These are phyloP conservation scores for Alaudala cheleensis DNA, from an alignment of 2,113 vertebrate species.

Conservation along the genomic window DNA sequence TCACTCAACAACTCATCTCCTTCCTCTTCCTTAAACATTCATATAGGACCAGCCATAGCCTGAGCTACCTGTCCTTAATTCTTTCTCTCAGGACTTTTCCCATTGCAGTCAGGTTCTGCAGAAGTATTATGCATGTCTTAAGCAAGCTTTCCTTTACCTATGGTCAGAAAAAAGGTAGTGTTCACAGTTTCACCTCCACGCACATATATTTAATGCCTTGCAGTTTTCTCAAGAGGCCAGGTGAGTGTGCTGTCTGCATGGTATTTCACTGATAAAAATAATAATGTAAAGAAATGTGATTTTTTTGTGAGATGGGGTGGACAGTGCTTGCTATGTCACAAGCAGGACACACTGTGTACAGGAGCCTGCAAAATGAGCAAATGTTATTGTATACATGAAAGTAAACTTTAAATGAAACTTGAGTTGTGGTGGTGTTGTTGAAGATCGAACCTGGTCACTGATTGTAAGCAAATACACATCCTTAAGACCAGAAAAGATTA, in stretches of 20 bases:
- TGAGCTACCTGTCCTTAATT: neutral
- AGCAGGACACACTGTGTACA: neutral
- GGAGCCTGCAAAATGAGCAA: neutral
- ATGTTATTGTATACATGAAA: neutral
- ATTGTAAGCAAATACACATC: neutral
- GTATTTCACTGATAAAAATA: neutral
- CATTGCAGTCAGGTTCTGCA: neutral
- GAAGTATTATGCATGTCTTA: neutral
- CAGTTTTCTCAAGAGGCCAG: slow-evolving; percentile 54
- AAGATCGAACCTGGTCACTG: neutral
- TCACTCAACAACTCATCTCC: neutral
- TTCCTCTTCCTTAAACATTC: neutral
- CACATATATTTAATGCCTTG: neutral
- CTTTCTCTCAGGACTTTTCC: neutral
- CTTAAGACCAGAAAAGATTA: neutral
- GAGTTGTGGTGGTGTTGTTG: neutral
- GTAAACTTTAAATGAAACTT: neutral
- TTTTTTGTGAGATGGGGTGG: neutral
- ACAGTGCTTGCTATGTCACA: neutral
- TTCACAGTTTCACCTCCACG: neutral
- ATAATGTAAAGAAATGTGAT: neutral
- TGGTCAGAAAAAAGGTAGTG: neutral
- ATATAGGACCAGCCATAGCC: fast-evolving
- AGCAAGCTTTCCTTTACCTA: neutral
- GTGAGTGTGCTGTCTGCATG: slow-evolving; percentile 67